Percentiles rank a stretch among this genome's conserved stretches.
These are phyloP conservation scores for Aspidapion aeneum DNA, from an alignment of 2,888 invertebrate species.

Conservation along the genomic window DNA sequence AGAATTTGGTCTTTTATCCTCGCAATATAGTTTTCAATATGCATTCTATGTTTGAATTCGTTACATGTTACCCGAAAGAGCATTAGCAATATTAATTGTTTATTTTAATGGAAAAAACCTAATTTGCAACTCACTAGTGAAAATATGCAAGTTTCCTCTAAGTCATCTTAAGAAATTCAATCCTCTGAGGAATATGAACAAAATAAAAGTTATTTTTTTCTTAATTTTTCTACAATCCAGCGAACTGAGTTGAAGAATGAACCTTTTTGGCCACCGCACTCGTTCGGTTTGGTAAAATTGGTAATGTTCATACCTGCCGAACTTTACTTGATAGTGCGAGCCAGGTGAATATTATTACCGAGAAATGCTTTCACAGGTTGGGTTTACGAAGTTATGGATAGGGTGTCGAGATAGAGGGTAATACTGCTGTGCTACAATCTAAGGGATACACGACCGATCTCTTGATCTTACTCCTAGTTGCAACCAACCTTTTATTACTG, in stretches of 20 bases:
- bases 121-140: not conserved
- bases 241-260: not conserved
- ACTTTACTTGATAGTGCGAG: not conserved
- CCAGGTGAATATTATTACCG: not conserved
- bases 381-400: not conserved
- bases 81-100: not conserved
- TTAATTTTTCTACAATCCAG: not conserved
- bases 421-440: not conserved
- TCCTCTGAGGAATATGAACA: not conserved
- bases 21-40: too few species aligned
- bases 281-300: not conserved
- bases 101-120: not conserved
- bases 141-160: not conserved
- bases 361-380: not conserved
- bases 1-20: too few species aligned
- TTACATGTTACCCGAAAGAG: not conserved
- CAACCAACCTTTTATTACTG: not conserved
- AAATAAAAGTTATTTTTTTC: not conserved
- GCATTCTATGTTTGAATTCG: not conserved
- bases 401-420: not conserved
- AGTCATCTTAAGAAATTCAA: not conserved
- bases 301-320: not conserved
- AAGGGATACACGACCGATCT: not conserved
- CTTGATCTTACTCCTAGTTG: not conserved
- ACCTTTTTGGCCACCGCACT: not conserved